phyloP scores from a whole-genome alignment of 2,888 invertebrate genomes.

The Halictus ligatus region DNA sequence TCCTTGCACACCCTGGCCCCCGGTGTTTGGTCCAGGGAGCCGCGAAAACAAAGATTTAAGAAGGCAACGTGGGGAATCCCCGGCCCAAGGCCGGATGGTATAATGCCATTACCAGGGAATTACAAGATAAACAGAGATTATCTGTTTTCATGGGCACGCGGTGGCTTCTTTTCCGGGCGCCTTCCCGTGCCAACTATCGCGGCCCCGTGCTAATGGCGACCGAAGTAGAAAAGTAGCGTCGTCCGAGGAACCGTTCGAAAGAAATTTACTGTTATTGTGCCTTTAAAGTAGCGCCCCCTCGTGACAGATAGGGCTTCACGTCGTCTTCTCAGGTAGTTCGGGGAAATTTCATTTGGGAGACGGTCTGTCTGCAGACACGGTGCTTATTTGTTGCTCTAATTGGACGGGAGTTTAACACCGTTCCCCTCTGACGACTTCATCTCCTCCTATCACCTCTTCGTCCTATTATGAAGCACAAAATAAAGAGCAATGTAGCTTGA shows the following conservation, averaged over 20 bases:
- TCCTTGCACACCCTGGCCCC: not conserved
- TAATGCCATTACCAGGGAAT: conserved; percentile 77
- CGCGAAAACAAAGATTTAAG: conserved; percentile 76
- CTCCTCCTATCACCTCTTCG: not conserved
- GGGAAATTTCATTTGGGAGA: conserved; percentile 43
- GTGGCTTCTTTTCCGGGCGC: conserved; percentile 43
- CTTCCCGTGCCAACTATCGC: conserved; percentile 43
- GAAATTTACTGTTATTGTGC: conserved; percentile 49
- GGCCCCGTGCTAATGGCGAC: conserved; percentile 29
- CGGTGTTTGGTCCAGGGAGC: conserved; percentile 43
- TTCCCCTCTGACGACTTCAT: not conserved
- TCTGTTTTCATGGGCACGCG: conserved; percentile 67
- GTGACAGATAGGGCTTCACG: conserved; percentile 24
- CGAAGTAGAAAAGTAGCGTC: not conserved
- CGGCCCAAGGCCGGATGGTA: conserved; percentile 63
- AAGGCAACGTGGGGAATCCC: conserved; percentile 67
- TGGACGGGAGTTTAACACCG: not conserved
- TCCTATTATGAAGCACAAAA: not conserved
- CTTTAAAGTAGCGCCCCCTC: conserved; percentile 11
- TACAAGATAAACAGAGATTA: conserved; percentile 80
- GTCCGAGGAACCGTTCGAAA: conserved; percentile 14
- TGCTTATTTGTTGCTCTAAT: conserved; percentile 5
- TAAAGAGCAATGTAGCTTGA: too few relatives aligned
- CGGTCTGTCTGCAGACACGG: not conserved
- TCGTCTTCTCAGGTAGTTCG: not conserved